phyloP scores from a whole-genome alignment of 2,888 invertebrate species.

The Ectemnius cavifrons region DNA sequence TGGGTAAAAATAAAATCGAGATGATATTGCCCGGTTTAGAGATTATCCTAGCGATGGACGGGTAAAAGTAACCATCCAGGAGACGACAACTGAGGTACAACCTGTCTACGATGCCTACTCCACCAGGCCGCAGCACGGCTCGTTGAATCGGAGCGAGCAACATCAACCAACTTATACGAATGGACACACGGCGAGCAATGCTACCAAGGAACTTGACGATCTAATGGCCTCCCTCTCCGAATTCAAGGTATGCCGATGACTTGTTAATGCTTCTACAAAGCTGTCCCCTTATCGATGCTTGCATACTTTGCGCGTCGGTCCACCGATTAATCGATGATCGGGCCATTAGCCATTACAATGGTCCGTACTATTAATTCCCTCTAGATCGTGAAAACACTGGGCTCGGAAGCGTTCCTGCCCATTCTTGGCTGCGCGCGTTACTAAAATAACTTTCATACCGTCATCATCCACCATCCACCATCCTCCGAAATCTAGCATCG shows the following conservation, averaged over 20 bases:
- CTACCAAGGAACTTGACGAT: constrained; percentile 96
- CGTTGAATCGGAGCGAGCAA: constrained; percentile 64
- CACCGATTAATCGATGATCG: background rate
- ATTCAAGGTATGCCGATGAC: constrained; percentile 86
- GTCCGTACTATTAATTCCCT: constrained; percentile 48
- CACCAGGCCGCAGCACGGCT: constrained; percentile 63
- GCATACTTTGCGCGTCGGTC: background rate
- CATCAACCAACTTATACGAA: constrained; percentile 68
- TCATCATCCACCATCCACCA: constrained; percentile 64
- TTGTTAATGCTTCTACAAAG: too few species aligned
- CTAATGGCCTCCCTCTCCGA: constrained; percentile 97
- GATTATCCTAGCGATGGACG: constrained; percentile 75
- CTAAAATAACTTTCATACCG: constrained; percentile 75
- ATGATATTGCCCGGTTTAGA: constrained; percentile 55
- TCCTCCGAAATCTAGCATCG: constrained; percentile 10
- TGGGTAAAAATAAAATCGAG: background rate
- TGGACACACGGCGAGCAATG: constrained; percentile 85
- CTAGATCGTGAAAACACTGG: constrained; percentile 67
- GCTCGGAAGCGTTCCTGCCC: constrained; percentile 74
- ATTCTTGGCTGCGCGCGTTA: constrained; percentile 77
- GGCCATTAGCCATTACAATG: background rate
- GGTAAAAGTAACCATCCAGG: constrained; percentile 78
- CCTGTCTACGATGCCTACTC: constrained; percentile 72
- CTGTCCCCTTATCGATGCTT: too few species aligned
- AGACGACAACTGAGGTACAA: constrained; percentile 76